These are phyloP conservation scores for Drosophila mayaguana DNA, from an alignment of 2,888 invertebrate species.

Conservation along the genomic window DNA sequence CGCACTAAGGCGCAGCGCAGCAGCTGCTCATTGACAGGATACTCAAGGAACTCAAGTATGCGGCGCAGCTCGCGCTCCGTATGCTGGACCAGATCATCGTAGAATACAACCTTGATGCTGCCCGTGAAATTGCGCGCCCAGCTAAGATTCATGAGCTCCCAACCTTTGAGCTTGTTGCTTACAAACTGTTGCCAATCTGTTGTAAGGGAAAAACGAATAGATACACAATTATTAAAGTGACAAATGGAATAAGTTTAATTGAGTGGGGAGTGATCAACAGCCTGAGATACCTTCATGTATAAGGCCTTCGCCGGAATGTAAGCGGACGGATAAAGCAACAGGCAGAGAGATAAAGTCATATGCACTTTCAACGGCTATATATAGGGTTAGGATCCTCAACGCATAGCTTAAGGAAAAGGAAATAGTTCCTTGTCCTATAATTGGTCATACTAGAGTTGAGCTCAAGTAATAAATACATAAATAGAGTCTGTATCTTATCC, in stretches of 20 bases:
- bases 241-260: not conserved
- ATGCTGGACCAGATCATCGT: constrained; percentile 89
- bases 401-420: no score
- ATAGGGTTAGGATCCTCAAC: no score
- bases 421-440: no score
- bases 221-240: not conserved
- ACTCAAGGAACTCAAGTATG: constrained; percentile 87
- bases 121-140: constrained; percentile 90
- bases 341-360: no score
- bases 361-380: no score
- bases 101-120: constrained; percentile 89
- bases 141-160: constrained; percentile 89
- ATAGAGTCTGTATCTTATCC: no score
- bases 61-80: constrained; percentile 87
- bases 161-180: constrained; percentile 87
- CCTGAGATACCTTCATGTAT: not conserved
- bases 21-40: constrained; percentile 86
- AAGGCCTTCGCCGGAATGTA: not conserved
- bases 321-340: not conserved
- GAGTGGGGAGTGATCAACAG: not conserved
- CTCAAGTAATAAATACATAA: no score
- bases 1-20: constrained; percentile 87
- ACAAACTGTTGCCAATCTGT: constrained; percentile 91
- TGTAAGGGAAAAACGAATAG: constrained; percentile 44
- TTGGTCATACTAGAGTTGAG: not conserved